Evolutionary conservation across 2,888 invertebrate genomes (phyloP).

Genomic region (Troides aeacus): DNA sequence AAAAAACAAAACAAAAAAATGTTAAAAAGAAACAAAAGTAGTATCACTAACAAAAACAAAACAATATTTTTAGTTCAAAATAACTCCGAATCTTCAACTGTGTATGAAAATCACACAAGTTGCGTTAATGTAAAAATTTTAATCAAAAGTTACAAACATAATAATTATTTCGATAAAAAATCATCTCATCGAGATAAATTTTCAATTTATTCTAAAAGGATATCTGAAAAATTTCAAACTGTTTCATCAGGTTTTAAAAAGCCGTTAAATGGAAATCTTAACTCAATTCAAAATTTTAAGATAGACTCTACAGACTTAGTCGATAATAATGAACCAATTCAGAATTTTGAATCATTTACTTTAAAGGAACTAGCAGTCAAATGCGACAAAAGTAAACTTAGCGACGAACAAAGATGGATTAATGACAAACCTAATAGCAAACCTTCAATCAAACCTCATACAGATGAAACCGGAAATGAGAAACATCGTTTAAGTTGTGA

Average conservation of each 20-base stretch:
- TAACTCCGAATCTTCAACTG: slow-evolving; percentile 31
- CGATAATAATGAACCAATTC: slow-evolving; percentile 37
- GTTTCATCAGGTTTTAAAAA: slow-evolving; percentile 7
- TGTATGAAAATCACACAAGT: slow-evolving; percentile 46
- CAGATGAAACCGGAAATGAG: not conserved
- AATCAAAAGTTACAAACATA: slow-evolving; percentile 54
- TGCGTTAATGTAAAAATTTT: slow-evolving; percentile 60
- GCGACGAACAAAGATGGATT: not conserved
- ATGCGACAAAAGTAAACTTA: not conserved
- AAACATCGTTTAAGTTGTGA: slow-evolving; percentile 1
- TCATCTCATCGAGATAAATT: slow-evolving; percentile 41
- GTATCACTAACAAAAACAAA: slow-evolving; percentile 33
- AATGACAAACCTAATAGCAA: slow-evolving; percentile 18
- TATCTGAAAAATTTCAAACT: slow-evolving; percentile 51
- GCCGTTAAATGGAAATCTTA: slow-evolving; percentile 36
- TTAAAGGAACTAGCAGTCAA: not conserved
- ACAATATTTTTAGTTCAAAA: slow-evolving; percentile 47
- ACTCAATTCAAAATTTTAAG: slow-evolving; percentile 52
- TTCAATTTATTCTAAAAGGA: slow-evolving; percentile 41
- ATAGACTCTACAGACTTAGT: slow-evolving; percentile 47
- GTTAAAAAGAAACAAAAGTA: slow-evolving; percentile 32
- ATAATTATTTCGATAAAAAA: slow-evolving; percentile 31
- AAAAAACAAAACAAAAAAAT: slow-evolving; percentile 31
- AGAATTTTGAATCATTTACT: slow-evolving; percentile 36
- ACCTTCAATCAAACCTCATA: not conserved